A percentile compares a stretch with the other conserved stretches of the same genome.
Evolutionary conservation across 2,888 invertebrate genomes (phyloP).

Genomic region (Frankliniella intonsa): DNA sequence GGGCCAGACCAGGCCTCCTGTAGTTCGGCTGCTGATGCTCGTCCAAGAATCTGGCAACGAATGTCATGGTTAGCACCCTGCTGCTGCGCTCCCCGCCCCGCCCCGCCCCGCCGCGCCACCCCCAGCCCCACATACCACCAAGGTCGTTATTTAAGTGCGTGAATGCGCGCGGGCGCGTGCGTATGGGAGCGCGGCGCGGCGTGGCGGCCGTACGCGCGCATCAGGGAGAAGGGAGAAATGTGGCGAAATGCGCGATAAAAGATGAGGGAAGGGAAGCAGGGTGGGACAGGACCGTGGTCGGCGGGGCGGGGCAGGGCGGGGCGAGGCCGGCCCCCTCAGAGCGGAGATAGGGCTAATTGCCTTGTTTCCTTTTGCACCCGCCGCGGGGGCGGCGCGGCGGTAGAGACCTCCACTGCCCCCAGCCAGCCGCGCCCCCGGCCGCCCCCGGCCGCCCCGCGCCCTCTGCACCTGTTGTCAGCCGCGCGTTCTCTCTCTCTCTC

Average conservation of each 20-base stretch:
- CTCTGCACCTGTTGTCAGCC: too few relatives aligned
- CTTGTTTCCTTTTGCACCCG: too few relatives aligned
- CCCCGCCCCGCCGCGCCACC: neutral
- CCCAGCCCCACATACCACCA: neutral
- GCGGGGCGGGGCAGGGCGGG: neutral
- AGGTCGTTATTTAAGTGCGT: conserved; percentile 21
- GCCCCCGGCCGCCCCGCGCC: too few relatives aligned
- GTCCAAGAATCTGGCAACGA: conserved; percentile 24
- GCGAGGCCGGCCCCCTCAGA: neutral
- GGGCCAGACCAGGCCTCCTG: too few relatives aligned
- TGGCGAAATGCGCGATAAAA: neutral
- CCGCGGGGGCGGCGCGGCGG: too few relatives aligned
- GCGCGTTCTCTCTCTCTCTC: too few relatives aligned
- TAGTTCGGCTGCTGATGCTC: neutral
- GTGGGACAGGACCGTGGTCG: too few relatives aligned
- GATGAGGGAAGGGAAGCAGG: neutral
- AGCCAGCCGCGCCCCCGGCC: too few relatives aligned
- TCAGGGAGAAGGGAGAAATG: neutral
- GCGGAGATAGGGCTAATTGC: neutral
- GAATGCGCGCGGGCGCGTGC: neutral
- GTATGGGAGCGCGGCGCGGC: neutral
- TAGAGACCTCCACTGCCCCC: too few relatives aligned
- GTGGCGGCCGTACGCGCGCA: neutral
- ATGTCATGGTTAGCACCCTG: conserved; percentile 13
- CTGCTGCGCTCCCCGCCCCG: neutral